Percentiles rank a stretch among this genome's conserved stretches.
Conservation (phyloP, 2,113 vertebrate genomes). For the Campylorhamphus procurvoides region DNA sequence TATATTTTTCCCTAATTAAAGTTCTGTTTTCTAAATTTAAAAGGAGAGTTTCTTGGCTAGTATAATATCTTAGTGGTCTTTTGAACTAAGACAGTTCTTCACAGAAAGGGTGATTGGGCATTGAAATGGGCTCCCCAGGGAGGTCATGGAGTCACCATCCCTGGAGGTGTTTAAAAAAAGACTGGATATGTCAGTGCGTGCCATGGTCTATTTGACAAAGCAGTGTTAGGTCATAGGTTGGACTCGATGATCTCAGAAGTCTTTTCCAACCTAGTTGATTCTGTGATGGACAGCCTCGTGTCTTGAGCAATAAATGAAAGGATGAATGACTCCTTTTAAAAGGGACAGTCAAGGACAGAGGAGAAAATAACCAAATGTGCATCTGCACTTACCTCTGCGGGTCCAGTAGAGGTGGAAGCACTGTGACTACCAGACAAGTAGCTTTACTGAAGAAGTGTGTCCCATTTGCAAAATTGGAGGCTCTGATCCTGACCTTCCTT, state of each 20-base stretch:
- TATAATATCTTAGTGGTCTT: too few relatives aligned
- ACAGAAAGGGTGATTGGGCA: not conserved
- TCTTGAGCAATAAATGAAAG: not conserved
- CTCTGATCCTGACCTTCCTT: not conserved
- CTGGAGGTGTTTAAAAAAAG: not conserved
- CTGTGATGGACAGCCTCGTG: not conserved
- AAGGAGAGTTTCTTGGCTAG: too few relatives aligned
- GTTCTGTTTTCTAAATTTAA: too few relatives aligned
- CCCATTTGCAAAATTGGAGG: not conserved
- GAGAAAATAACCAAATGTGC: not conserved
- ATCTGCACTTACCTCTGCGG: not conserved
- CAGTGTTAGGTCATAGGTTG: not conserved
- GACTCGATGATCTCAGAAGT: not conserved
- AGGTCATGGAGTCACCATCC: not conserved
- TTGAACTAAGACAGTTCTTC: too few relatives aligned
- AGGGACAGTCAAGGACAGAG: not conserved
- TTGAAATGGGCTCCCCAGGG: not conserved
- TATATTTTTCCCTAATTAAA: too few relatives aligned
- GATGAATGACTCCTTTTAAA: not conserved
- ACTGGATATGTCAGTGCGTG: not conserved
- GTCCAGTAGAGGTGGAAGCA: not conserved
- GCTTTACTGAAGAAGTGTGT: not conserved
- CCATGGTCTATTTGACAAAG: not conserved
- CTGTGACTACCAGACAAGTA: not conserved
- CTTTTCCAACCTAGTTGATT: not conserved